Evolutionary conservation across 1,140 invertebrate genomes (phyloP).

Genomic region (Drosophila rhopaloa): DNA sequence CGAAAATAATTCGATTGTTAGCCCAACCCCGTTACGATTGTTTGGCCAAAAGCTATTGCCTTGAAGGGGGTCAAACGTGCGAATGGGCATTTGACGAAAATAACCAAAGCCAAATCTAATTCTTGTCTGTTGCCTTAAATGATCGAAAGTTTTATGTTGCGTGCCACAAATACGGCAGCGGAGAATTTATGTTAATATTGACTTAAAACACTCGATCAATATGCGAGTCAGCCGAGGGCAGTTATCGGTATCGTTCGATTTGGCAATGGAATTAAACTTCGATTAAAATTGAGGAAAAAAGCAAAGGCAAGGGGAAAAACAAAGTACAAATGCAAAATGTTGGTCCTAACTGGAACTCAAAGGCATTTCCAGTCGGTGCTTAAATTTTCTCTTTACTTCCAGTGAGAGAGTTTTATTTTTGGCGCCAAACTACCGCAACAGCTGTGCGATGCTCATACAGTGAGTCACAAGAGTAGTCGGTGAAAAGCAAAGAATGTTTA

Average conservation of each 20-base stretch:
- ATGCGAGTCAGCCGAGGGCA: conserved; percentile 25
- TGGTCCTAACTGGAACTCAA: conserved; percentile 13
- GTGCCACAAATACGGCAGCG: conserved; percentile 32
- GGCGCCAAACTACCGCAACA: conserved; percentile 63
- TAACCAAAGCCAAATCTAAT: conserved; percentile 29
- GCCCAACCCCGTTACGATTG: conserved; percentile 36
- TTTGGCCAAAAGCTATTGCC: conserved; percentile 68
- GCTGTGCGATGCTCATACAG: conserved; percentile 25
- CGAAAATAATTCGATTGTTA: conserved; percentile 48
- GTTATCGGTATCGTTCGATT: conserved; percentile 28
- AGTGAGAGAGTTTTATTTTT: conserved; percentile 50
- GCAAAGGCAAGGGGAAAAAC: neutral
- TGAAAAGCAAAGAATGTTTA: no score
- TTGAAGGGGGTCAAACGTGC: conserved; percentile 75
- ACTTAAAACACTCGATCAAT: conserved; percentile 37
- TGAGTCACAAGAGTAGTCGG: no score
- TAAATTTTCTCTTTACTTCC: conserved; percentile 35
- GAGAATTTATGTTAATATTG: conserved; percentile 58
- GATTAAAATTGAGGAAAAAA: conserved; percentile 13
- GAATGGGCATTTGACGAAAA: conserved; percentile 35
- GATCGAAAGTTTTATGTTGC: conserved; percentile 56
- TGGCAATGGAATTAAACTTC: conserved; percentile 52
- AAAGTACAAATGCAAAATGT: conserved; percentile 8
- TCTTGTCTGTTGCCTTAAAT: conserved; percentile 46
- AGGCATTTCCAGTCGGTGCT: conserved; percentile 10